phyloP scores from a whole-genome alignment of 2,888 invertebrate species.

The Dilophus febrilis region DNA sequence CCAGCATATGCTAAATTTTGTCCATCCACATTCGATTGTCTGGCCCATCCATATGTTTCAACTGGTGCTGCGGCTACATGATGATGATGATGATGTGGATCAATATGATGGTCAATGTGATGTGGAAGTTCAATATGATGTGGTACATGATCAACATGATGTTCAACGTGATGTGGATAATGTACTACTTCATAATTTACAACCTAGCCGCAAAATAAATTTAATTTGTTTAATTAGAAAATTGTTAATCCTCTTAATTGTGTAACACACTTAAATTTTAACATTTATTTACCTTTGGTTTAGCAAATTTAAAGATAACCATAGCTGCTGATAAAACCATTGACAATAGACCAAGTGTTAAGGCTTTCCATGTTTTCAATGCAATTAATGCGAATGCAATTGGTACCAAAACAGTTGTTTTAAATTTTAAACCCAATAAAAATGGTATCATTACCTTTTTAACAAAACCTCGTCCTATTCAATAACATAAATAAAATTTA shows the following conservation, averaged over 20 bases:
- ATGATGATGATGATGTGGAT: conserved; percentile 29
- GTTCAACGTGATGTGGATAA: conserved; percentile 47
- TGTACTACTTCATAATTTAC: conserved; percentile 78
- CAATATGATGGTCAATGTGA: conserved; percentile 20
- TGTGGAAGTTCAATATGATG: conserved; percentile 26
- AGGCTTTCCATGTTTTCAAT: conserved; percentile 77
- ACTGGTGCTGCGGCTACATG: conserved; percentile 22
- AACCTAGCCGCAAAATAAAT: conserved; percentile 24
- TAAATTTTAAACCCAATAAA: conserved; percentile 70
- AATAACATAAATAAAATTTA: background rate
- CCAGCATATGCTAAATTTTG: conserved; percentile 27
- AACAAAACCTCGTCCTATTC: conserved; percentile 58
- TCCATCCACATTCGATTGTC: conserved; percentile 36
- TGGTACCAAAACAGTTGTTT: conserved; percentile 68
- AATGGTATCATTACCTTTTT: conserved; percentile 75
- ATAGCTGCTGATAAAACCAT: conserved; percentile 70
- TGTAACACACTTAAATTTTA: too few relatives aligned
- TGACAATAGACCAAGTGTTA: conserved; percentile 68
- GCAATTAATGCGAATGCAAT: conserved; percentile 67
- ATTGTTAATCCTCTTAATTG: too few relatives aligned
- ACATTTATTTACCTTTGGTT: conserved; percentile 52
- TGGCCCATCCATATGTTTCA: conserved; percentile 44
- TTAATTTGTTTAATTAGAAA: background rate
- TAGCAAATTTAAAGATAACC: conserved; percentile 73
- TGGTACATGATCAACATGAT: conserved; percentile 15